A percentile compares a stretch with the other conserved stretches of the same genome.
These are phyloP conservation scores for Drosophila pseudoobscura DNA, from an alignment of 1,140 invertebrate species.

Conservation along the genomic window DNA sequence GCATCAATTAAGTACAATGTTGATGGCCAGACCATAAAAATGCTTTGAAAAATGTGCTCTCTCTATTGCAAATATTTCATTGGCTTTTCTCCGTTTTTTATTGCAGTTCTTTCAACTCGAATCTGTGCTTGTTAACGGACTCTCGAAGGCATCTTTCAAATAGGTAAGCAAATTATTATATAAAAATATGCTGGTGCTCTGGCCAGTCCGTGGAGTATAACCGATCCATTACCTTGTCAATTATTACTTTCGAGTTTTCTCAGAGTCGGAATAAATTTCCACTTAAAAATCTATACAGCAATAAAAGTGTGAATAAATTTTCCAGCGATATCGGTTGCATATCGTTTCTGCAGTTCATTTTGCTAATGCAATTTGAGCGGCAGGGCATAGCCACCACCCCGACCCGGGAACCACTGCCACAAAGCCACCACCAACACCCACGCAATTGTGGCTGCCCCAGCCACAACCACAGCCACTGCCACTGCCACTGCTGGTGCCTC, in stretches of 20 bases:
- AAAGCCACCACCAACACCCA: slow-evolving; percentile 20
- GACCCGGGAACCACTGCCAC: neutral
- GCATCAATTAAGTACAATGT: slow-evolving; percentile 20
- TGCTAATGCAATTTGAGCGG: slow-evolving; percentile 63
- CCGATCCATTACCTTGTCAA: no score
- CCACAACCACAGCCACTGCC: neutral
- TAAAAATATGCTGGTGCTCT: neutral
- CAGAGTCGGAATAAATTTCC: slow-evolving; percentile 16
- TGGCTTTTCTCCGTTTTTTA: slow-evolving; percentile 11
- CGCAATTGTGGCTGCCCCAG: slow-evolving; percentile 20
- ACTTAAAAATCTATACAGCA: slow-evolving; percentile 10
- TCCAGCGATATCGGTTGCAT: slow-evolving; percentile 5
- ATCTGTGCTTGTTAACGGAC: neutral
- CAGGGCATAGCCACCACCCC: neutral
- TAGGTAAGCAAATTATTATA: slow-evolving; percentile 21
- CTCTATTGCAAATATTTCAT: neutral
- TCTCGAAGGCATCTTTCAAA: slow-evolving; percentile 13
- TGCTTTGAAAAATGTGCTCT: slow-evolving; percentile 7
- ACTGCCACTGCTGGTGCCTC: neutral
- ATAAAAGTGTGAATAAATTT: slow-evolving; percentile 39
- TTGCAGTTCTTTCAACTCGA: slow-evolving; percentile 34
- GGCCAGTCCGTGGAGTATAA: no score
- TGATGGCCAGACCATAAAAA: slow-evolving; percentile 14
- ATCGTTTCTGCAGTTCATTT: slow-evolving; percentile 35
- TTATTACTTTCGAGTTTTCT: no score